Base-by-base conservation (phyloP, 2,113 vertebrate species). In the Melospiza melodia region DNA sequence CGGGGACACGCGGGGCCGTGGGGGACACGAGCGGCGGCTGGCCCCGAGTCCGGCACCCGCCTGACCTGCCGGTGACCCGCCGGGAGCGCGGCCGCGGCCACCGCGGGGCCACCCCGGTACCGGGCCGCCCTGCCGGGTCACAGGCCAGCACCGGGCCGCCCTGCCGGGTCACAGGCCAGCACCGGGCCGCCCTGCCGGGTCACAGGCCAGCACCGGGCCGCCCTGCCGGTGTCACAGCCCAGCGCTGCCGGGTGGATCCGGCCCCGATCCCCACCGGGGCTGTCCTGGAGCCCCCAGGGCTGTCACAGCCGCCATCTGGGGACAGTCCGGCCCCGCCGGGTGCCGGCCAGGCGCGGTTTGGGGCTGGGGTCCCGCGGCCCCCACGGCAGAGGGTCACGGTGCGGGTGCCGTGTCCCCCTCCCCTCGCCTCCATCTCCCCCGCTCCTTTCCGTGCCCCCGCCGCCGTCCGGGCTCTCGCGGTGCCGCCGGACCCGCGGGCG, bases 331-430 rank as follows among this genome's bases (percentile, higher is more conserved):
- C 44, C 44, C 18, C 1, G 1, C 4, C 0, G 8, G 2, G 16
- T 9, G 44, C 35, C 0, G 2, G 65, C 23, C 23, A 1, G 79
- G n/a, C 15, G 48, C 24, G 72, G 11, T 71, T 61, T 55, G 48
- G 44, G 52, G 75, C 35, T 31, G 67, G 90, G 76, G 30, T 58
- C 48, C 6, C 71, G 3, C 8, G 9, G 8, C 5, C 16, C 16
- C 1, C 39, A 39, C 39, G 5, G 35, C 19, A 12, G 63, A 24
- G 39, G 14, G 1, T 3, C 15, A 0, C 0, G 22, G 12, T 23
- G 59, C 3, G n/a, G 3, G 10, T 3, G 7, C 44, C 3, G 3
- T 8, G 10, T 23, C 76, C 35, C 43, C 1, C 10, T 17, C 25
- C n/a, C 51, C 8, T 7, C 37, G 1, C 6, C 11, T 31, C 58